Percentiles rank a stretch among this genome's conserved stretches.
Evolutionary conservation across 2,888 invertebrate species (phyloP).

Genomic region (Apocheima hispidaria): DNA sequence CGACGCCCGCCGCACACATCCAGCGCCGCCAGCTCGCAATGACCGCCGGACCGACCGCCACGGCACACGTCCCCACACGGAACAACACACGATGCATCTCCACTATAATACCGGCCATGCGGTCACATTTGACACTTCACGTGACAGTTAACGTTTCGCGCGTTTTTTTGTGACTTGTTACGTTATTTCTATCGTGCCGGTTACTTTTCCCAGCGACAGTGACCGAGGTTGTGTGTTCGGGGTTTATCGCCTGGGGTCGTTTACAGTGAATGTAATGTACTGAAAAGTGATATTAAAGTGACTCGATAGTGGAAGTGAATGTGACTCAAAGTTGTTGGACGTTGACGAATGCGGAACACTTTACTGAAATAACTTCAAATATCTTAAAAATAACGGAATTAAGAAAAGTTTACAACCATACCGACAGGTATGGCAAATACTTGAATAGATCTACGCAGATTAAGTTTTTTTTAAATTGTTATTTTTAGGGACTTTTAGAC

Average conservation of each 20-base stretch:
- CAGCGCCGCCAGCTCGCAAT: conserved; percentile 88
- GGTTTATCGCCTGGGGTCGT: conserved; percentile 10
- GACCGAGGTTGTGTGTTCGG: conserved; percentile 27
- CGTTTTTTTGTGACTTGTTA: conserved; percentile 53
- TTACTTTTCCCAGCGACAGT: conserved; percentile 40
- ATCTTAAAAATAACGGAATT: background rate
- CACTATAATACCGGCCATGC: conserved; percentile 60
- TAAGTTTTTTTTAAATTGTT: too few species aligned
- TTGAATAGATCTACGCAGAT: too few species aligned
- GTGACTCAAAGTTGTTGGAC: conserved; percentile 7
- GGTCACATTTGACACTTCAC: conserved; percentile 55
- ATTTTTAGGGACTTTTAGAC: too few species aligned
- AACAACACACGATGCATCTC: conserved; percentile 75
- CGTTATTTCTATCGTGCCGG: conserved; percentile 23
- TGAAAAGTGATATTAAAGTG: conserved; percentile 4
- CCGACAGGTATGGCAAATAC: too few species aligned
- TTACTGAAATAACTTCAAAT: background rate
- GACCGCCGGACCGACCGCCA: conserved; percentile 88
- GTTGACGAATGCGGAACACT: background rate
- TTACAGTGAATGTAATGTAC: conserved; percentile 35
- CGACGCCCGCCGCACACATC: conserved; percentile 69
- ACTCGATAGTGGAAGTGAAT: conserved; percentile 13
- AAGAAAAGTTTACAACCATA: background rate
- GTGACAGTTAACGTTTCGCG: conserved; percentile 61
- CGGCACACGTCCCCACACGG: conserved; percentile 84